These are phyloP conservation scores for Aleiodes testaceus DNA, from an alignment of 2,888 invertebrate species.

Conservation along the genomic window DNA sequence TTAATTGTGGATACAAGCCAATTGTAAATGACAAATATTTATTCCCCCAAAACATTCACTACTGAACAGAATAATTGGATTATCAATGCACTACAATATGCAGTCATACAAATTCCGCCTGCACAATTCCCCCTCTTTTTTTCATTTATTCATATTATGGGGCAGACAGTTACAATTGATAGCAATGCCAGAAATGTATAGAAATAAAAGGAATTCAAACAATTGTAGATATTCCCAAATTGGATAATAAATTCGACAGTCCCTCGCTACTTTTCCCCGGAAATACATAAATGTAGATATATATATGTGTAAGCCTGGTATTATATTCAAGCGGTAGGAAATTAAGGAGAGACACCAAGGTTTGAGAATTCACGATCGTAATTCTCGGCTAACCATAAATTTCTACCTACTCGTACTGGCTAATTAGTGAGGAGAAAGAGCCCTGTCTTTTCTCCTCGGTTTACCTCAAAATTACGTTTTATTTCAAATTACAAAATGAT, in stretches of 20 bases:
- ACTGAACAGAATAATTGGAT: too few relatives aligned
- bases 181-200: not conserved
- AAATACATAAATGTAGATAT: slow-evolving; percentile 12
- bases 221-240: slow-evolving; percentile 7
- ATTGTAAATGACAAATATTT: slow-evolving; percentile 24
- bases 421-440: slow-evolving; percentile 19
- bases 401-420: slow-evolving; percentile 24
- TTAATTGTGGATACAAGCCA: not conserved
- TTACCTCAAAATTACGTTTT: not conserved
- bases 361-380: slow-evolving; percentile 17
- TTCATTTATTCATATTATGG: not conserved
- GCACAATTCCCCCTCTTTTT: too few relatives aligned
- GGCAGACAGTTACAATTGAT: not conserved
- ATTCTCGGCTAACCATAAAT: slow-evolving; percentile 41
- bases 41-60: too few relatives aligned
- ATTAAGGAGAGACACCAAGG: slow-evolving; percentile 20
- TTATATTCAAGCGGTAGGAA: slow-evolving; percentile 16
- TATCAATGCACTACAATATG: too few relatives aligned
- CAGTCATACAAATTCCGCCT: too few relatives aligned
- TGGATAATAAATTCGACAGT: slow-evolving; percentile 29
- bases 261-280: not conserved
- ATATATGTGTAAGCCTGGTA: not conserved
- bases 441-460: not conserved
- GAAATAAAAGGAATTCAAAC: not conserved
- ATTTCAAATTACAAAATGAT: not conserved